Evolutionary conservation across 2,797 vertebrate species (phyloP), one percentile per base, ranked within the genome.

Genomic region (Remorina albescens): DNA sequence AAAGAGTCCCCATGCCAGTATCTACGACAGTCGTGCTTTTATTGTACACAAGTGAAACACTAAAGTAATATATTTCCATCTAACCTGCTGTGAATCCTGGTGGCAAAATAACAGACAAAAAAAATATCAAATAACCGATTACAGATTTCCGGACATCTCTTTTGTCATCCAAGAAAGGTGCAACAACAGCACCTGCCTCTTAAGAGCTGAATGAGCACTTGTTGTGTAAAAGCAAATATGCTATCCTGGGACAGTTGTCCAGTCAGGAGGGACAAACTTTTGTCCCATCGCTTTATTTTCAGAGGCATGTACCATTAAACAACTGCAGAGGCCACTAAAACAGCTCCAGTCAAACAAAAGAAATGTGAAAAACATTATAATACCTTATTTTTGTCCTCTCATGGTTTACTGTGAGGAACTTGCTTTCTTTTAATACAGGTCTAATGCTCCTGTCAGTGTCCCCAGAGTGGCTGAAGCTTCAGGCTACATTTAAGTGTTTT

Each of bases 1-100:
- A 98, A 65, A 41, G 92, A 95, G 88, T 98, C 97, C 21, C 96
- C 96, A 7, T 98, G 97, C 95, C 95, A 95, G 85, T 96, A 98
- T 85, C 97, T 98, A 82, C n/a, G 78, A 61, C 67, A 61, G 15
- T 0, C 80, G 6, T 19, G 30, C 12, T 44, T 12, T 65, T 66
- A 71, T 42, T 59, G n/a, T 47, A 34, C 30, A 44, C 3, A 41
- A 30, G 26, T 15, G 23, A 56, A 50, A 16, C 30, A 23, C 5
- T 32, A 16, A 23, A 23, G 55, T 63, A 21, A 63, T 10, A 36
- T 5, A 18, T 34, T 32, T 50, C 4, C 64, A 1, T 16, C n/a
- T 8, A 42, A 41, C 13, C 5, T 56, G 19, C 42, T 72, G 19
- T 0, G 23, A 63, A 64, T n/a, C 16, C 28, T 25, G n/a, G 42